These are phyloP conservation scores for Anodontia alba DNA, from an alignment of 2,888 invertebrate genomes.

Conservation along the genomic window DNA sequence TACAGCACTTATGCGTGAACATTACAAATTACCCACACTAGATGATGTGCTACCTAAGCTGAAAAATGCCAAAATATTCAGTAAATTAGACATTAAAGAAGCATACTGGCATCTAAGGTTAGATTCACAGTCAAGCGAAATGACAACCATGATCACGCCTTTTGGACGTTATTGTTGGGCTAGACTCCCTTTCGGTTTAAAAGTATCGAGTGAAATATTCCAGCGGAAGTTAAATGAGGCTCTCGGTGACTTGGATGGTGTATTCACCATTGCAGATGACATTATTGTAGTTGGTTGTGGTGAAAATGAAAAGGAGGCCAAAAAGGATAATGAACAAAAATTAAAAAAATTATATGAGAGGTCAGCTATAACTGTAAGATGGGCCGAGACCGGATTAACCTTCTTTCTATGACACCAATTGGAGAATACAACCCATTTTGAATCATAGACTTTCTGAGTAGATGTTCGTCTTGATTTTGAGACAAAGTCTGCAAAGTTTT, in stretches of 20 bases:
- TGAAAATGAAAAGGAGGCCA: slow-evolving; percentile 33
- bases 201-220: slow-evolving; percentile 57
- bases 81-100: slow-evolving; percentile 63
- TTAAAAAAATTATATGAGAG: slow-evolving; percentile 20
- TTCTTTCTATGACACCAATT: no score
- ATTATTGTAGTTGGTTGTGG: slow-evolving; percentile 53
- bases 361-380: no score
- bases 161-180: slow-evolving; percentile 63
- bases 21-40: slow-evolving; percentile 45
- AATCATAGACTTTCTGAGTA: no score
- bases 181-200: slow-evolving; percentile 33
- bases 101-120: slow-evolving; percentile 51
- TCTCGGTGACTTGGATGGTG: slow-evolving; percentile 41
- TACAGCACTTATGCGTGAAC: no score
- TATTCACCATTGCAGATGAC: slow-evolving; percentile 50
- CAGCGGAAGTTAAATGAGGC: slow-evolving; percentile 49
- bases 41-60: slow-evolving; percentile 65
- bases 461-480: no score
- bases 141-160: slow-evolving; percentile 68
- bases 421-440: no score
- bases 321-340: slow-evolving; percentile 42
- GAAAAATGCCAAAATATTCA: slow-evolving; percentile 56
- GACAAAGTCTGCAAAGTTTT: no score
- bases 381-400: no score
- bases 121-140: slow-evolving; percentile 50